Conservation (phyloP, 1,140 invertebrate genomes). For the Panulirus ornatus region DNA sequence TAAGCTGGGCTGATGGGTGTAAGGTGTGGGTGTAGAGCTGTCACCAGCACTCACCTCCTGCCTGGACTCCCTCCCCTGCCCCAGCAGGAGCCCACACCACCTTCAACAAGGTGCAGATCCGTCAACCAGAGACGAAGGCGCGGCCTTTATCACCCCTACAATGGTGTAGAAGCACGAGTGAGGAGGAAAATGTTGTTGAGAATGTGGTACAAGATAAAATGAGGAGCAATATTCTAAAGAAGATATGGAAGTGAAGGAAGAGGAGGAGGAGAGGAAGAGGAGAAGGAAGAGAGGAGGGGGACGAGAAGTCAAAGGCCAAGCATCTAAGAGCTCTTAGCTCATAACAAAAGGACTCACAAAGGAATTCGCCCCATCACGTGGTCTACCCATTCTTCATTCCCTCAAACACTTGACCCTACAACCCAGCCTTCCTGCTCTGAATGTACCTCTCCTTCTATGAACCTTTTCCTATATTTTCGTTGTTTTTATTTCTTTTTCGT, state of each 20-base stretch:
- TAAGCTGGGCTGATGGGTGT: too few species aligned
- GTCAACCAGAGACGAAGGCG: too few species aligned
- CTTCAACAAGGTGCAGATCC: too few species aligned
- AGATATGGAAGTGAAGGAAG: not conserved
- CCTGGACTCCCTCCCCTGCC: too few species aligned
- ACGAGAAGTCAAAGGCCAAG: not conserved
- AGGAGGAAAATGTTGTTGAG: not conserved
- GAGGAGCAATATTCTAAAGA: too few species aligned
- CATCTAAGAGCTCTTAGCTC: slow-evolving; percentile 26
- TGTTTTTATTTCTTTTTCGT: not conserved
- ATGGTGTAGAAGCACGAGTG: too few species aligned
- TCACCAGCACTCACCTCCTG: too few species aligned
- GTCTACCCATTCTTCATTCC: not conserved
- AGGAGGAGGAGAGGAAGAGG: not conserved
- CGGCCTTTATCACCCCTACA: too few species aligned
- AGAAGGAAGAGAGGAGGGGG: not conserved
- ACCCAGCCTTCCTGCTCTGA: not conserved
- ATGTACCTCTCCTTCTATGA: not conserved
- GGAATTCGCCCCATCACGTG: slow-evolving; percentile 45
- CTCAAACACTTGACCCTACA: not conserved
- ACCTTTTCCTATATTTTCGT: not conserved
- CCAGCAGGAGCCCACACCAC: too few species aligned
- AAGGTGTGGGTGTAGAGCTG: too few species aligned
- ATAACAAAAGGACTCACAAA: slow-evolving; percentile 33
- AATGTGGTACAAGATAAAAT: not conserved